These are phyloP conservation scores for Bombus impatiens DNA, from an alignment of 1,140 invertebrate genomes.

Conservation along the genomic window DNA sequence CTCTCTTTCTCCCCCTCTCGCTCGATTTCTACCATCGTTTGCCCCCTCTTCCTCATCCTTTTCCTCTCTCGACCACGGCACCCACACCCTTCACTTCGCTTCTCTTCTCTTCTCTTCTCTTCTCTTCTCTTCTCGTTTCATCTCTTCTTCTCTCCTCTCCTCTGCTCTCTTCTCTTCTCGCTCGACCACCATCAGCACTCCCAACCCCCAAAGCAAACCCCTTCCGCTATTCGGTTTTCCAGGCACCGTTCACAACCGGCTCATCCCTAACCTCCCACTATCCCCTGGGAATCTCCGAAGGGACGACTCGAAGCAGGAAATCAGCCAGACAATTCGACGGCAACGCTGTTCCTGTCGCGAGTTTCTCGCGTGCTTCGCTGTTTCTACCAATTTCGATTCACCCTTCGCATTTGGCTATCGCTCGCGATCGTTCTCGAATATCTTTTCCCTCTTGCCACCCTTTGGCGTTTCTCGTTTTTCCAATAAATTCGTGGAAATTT, in stretches of 20 bases:
- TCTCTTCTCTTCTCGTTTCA: slow-evolving; percentile 27
- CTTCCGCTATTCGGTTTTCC: slow-evolving; percentile 51
- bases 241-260: slow-evolving; percentile 55
- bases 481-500: neutral
- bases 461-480: neutral
- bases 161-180: slow-evolving; percentile 36
- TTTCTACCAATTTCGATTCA: slow-evolving; percentile 50
- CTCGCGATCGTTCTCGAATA: slow-evolving; percentile 10
- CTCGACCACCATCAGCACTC: slow-evolving; percentile 62
- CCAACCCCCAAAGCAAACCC: slow-evolving; percentile 44
- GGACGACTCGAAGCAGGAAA: slow-evolving; percentile 69
- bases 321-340: slow-evolving; percentile 71
- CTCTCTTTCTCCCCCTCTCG: neutral
- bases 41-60: slow-evolving; percentile 16
- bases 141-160: neutral
- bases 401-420: slow-evolving; percentile 6
- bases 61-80: slow-evolving; percentile 11
- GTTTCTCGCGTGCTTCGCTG: slow-evolving; percentile 52
- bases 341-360: slow-evolving; percentile 71
- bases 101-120: neutral
- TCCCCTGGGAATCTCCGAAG: slow-evolving; percentile 67
- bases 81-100: slow-evolving; percentile 11
- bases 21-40: neutral
- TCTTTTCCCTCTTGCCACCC: slow-evolving; percentile 5
- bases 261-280: slow-evolving; percentile 49